Conservation (phyloP, 2,888 invertebrate species). For the Megastigmus dorsalis region DNA sequence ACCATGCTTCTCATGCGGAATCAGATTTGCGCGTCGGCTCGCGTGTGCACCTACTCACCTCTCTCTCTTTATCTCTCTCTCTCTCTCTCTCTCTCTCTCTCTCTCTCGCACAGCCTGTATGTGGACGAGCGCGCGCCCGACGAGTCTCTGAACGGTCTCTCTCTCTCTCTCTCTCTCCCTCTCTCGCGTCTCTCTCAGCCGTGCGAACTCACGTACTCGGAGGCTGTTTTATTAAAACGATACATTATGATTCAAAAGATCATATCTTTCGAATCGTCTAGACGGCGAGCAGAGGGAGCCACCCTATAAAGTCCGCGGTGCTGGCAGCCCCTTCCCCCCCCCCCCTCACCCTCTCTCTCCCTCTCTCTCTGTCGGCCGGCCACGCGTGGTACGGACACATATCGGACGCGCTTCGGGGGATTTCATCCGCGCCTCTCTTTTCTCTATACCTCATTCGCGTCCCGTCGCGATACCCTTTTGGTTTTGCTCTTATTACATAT, state of each 20-base stretch:
- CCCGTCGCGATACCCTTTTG: conserved; percentile 32
- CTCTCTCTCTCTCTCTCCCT: conserved; percentile 1
- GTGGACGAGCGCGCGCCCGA: conserved; percentile 1
- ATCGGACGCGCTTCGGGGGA: conserved; percentile 28
- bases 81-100: conserved; percentile 11
- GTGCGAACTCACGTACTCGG: conserved; percentile 58
- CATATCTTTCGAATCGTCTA: conserved; percentile 72
- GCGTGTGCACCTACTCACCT: background rate
- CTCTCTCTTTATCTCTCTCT: conserved; percentile 14
- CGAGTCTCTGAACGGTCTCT: conserved; percentile 7
- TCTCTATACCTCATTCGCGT: conserved; percentile 45
- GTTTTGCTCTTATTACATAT: conserved; percentile 20
- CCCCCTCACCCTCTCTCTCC: too few species aligned
- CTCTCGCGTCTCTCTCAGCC: conserved; percentile 52
- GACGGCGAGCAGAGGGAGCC: conserved; percentile 62
- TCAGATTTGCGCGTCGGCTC: conserved; percentile 21
- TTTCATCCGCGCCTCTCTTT: conserved; percentile 15
- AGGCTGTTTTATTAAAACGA: conserved; percentile 69
- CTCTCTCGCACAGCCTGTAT: conserved; percentile 21
- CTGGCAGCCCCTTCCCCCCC: conserved; percentile 44
- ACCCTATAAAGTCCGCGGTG: conserved; percentile 68
- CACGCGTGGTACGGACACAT: conserved; percentile 20
- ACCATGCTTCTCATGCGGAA: conserved; percentile 21
- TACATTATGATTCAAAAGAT: conserved; percentile 73
- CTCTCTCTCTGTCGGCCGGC: too few species aligned